Base-by-base conservation (phyloP, 2,888 invertebrate species). In the Pandemis cinnamomeana region DNA sequence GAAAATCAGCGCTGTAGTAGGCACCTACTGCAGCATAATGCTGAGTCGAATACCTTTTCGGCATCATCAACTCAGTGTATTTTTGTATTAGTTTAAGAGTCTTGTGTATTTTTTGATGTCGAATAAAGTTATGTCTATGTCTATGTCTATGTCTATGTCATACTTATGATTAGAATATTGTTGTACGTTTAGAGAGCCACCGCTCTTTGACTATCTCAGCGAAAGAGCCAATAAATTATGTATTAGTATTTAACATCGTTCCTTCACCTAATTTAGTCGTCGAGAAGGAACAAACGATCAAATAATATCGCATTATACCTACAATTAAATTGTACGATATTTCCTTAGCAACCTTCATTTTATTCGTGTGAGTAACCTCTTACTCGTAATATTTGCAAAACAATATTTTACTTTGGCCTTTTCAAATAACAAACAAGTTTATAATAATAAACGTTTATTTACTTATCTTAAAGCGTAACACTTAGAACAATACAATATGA, bases 211-310 rank as follows among this genome's bases (percentile, higher is more conserved):
- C 63, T 71, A 71, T 48, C 7, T 41, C 36, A 15, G 48, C 48
- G n/a, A 48, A 53, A 72, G 44, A 15, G 20, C 48, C 3, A 44
- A 67, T 72, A 44, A 72, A 72, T 72, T 62, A 72, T 72, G 72
- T 62, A 72, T 41, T 13, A 46, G 64, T 13, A 61, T 46, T 46
- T 7, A 20, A 64, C 64, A 36, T 11, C 8, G 64, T 36, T 27
- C 27, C 48, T 48, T 36, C n/a, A 27, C 8, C 27, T 27, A 27
- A 64, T 48, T 13, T n/a, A 11, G n/a, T 64, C 20, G 13, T 48
- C 48, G 27, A 10, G 5, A 61, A 41, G 13, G 36, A 64, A 46
- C 15, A 27, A 58, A 27, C 44, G n/a, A 64, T 64, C 64, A 46
- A 51, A 48, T 36, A 64, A 46, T 13, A 48, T 46, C 64, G 27